These are phyloP conservation scores for Hofmannophila pseudospretella DNA, from an alignment of 2,888 invertebrate species.

Conservation along the genomic window DNA sequence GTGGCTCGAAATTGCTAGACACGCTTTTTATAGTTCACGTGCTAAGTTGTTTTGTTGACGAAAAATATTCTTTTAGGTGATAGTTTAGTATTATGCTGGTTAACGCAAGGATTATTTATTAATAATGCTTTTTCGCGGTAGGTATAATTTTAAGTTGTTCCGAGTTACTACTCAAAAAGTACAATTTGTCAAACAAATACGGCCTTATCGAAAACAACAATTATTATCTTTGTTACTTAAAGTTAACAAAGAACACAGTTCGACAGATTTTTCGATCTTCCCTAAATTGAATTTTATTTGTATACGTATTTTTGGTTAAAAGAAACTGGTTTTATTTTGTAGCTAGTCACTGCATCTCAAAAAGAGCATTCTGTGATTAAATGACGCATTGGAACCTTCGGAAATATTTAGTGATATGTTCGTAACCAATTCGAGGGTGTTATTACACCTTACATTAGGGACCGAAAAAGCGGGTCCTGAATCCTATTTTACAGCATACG, in stretches of 20 bases:
- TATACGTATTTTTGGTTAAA: no score
- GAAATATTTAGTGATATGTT: slow-evolving; percentile 36
- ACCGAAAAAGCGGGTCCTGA: no score
- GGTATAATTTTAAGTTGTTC: slow-evolving; percentile 17
- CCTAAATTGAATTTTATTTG: no score
- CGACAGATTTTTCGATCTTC: no score
- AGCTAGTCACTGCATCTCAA: slow-evolving; percentile 33
- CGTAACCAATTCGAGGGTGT: no score
- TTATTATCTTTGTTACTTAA: no score
- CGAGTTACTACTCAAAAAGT: slow-evolving; percentile 28
- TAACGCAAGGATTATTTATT: slow-evolving; percentile 26
- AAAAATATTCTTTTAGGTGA: slow-evolving; percentile 18
- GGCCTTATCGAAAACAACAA: no score
- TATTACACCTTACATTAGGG: no score
- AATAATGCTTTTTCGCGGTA: slow-evolving; percentile 25
- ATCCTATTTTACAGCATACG: no score
- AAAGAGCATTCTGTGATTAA: slow-evolving; percentile 63
- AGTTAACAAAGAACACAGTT: no score
- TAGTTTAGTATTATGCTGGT: slow-evolving; percentile 34
- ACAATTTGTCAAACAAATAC: not conserved
- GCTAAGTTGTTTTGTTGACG: slow-evolving; percentile 38
- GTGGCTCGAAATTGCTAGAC: slow-evolving; percentile 45
- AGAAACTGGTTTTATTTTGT: no score
- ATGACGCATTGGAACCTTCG: slow-evolving; percentile 58
- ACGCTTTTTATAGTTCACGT: slow-evolving; percentile 35